Evolutionary conservation across 1,140 invertebrate genomes (phyloP).

Genomic region (Psilanteris sp.): DNA sequence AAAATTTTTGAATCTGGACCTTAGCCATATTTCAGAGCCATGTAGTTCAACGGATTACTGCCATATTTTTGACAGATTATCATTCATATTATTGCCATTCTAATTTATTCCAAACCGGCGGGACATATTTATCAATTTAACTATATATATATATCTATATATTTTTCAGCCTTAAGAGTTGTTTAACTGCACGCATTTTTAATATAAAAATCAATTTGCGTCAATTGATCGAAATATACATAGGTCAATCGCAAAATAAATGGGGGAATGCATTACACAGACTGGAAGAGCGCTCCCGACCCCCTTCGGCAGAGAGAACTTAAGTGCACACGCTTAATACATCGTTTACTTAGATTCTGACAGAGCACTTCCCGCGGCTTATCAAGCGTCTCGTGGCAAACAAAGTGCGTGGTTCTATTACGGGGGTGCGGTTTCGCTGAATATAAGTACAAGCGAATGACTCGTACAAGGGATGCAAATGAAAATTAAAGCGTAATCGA

Average conservation of each 20-base stretch:
- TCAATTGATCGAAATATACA: no score
- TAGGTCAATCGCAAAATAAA: slow-evolving; percentile 31
- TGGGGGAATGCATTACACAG: slow-evolving; percentile 4
- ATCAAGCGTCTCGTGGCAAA: slow-evolving; percentile 59
- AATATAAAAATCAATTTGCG: background rate
- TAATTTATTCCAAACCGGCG: no score
- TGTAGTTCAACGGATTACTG: no score
- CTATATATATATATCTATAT: no score
- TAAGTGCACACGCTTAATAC: slow-evolving; percentile 56
- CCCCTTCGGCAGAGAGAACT: slow-evolving; percentile 25
- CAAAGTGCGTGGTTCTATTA: slow-evolving; percentile 54
- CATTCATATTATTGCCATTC: no score
- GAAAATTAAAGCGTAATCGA: no score
- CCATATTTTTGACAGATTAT: no score
- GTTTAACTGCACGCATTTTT: no score
- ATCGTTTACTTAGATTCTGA: slow-evolving; percentile 62
- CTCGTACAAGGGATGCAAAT: slow-evolving; percentile 26
- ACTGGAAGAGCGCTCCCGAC: slow-evolving; percentile 22
- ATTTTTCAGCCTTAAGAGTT: no score
- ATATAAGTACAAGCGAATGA: slow-evolving; percentile 39
- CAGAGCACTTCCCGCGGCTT: slow-evolving; percentile 57
- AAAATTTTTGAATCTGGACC: no score
- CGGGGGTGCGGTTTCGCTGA: slow-evolving; percentile 33
- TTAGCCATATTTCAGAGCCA: no score
- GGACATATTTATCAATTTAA: no score